A percentile compares a stretch with the other conserved stretches of the same genome.
Evolutionary conservation across 1,140 invertebrate species (phyloP).

Genomic region (Penaeus chinensis): DNA sequence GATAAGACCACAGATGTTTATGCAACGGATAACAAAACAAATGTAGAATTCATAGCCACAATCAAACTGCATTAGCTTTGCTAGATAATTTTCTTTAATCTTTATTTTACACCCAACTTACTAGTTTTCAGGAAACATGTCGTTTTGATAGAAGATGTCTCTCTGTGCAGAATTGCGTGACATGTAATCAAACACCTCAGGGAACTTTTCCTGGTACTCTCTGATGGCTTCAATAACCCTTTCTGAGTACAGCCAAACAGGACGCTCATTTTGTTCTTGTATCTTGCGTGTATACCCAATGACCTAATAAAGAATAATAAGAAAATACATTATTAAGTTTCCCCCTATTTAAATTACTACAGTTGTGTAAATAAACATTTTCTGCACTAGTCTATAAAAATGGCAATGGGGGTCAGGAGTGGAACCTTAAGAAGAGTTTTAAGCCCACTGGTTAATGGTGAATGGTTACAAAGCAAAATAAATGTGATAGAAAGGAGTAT

Average conservation of each 20-base stretch:
- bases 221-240: slow-evolving; percentile 79
- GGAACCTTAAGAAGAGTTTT: no score
- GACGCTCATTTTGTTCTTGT: slow-evolving; percentile 66
- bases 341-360: no score
- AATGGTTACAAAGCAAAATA: no score
- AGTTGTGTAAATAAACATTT: no score
- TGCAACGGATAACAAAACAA: no score
- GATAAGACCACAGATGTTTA: no score
- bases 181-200: slow-evolving; percentile 78
- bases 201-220: slow-evolving; percentile 79
- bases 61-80: no score
- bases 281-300: slow-evolving; percentile 84
- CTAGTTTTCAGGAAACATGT: slow-evolving; percentile 73
- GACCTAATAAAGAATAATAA: slow-evolving; percentile 67
- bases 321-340: neutral
- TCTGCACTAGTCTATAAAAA: no score
- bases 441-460: no score
- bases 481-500: no score
- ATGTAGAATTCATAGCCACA: no score
- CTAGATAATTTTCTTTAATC: neutral
- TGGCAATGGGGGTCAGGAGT: no score
- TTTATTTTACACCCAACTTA: slow-evolving; percentile 65
- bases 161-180: slow-evolving; percentile 13
- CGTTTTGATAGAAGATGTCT: slow-evolving; percentile 75
- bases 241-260: slow-evolving; percentile 84